Base-by-base conservation (phyloP, 2,888 invertebrate genomes). In the Tuta absoluta region DNA sequence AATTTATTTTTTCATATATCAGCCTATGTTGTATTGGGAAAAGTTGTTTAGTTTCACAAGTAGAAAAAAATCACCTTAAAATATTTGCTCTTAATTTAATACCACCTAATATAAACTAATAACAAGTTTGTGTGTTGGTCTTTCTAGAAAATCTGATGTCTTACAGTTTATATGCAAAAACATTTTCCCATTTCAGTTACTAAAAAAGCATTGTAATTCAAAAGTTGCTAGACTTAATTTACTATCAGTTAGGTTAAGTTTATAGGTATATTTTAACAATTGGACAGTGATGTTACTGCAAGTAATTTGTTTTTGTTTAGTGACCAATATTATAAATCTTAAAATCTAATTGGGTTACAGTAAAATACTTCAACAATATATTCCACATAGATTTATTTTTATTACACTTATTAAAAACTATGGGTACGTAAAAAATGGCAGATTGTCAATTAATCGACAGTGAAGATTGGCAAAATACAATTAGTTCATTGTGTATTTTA, bases 401-500 rank as follows among this genome's bases (percentile, higher is more conserved):
- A 57, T 58, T 89, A 89, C 83, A 87, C 80, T 83, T 88, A 87
- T 85, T 89, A 88, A 88, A 87, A 88, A 82, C 87, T 89, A 90
- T 80, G 80, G 85, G 85, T 86, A 89, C 79, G 89, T 90, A 91
- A 89, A 91, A 91, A 91, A 91, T 91, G 90, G 91, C 91, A 90
- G 91, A 90, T 90, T 79, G 85, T 89, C 86, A 84, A 80, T 78
- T 79, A n/a, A 84, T 78, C 81, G 87, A 89, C 88, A 78, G 90
- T 89, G 90, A 89, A 87, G 81, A 85, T 89, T 91, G 89, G 89
- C 89, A 87, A 88, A 87, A 81, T 86, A 86, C 85, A 79, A 81
- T 82, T 82, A 82, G 73, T 79, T 77, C 79, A 41, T 7, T 33
- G 33, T 24, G 24, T 17, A 56, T 28, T n/a, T 56, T 56, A 56